A percentile compares a stretch with the other conserved stretches of the same genome.
phyloP scores from a whole-genome alignment of 2,797 vertebrate genomes.

The Naso thynnoides region DNA sequence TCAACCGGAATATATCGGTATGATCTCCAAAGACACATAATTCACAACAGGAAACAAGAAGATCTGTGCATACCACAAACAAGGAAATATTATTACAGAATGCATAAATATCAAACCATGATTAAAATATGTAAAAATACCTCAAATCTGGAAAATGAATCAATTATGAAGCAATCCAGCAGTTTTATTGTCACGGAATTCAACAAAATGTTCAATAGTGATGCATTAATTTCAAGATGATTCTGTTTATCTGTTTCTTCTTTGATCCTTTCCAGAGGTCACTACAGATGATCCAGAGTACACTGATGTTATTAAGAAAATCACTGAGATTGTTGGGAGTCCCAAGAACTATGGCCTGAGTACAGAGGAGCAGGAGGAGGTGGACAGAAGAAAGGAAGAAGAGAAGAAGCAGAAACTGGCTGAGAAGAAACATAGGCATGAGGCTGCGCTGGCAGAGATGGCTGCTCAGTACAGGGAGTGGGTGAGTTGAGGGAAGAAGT shows the following conservation, averaged over 20 bases:
- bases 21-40: background rate
- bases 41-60: background rate
- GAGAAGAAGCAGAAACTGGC: constrained; percentile 77
- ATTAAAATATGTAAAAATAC: background rate
- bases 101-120: background rate
- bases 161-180: background rate
- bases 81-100: background rate
- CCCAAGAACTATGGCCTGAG: constrained; percentile 90
- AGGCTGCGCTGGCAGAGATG: constrained; percentile 83
- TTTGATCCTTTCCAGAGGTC: constrained; percentile 72
- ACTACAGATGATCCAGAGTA: constrained; percentile 73
- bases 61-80: constrained; percentile 6
- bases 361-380: constrained; percentile 85
- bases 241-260: no score
- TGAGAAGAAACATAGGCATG: constrained; percentile 80
- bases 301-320: constrained; percentile 80
- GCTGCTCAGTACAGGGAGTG: constrained; percentile 88
- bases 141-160: background rate
- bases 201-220: background rate
- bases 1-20: constrained; percentile 91
- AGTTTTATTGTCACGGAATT: background rate
- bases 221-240: background rate
- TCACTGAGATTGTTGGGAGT: constrained; percentile 85
- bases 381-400: constrained; percentile 79
- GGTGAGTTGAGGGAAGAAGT: constrained; percentile 82